Evolutionary conservation across 2,888 invertebrate genomes (phyloP), one percentile per base, ranked within the genome.

Genomic region (Gymnoscelis rufifasciata): DNA sequence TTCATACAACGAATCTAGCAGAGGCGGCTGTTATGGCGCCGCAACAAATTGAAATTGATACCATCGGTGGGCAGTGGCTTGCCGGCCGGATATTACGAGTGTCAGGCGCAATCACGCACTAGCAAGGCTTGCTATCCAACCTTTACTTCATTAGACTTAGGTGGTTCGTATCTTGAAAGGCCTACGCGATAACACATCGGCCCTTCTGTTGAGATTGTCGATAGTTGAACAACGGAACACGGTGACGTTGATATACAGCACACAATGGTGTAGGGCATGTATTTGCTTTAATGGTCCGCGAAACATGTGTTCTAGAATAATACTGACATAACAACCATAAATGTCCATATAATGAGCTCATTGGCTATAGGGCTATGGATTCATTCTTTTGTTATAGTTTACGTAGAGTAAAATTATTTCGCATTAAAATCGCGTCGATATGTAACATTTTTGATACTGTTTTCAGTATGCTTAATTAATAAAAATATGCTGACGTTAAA

Each of bases 11-110:
- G 78, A 82, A 78, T 79, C 77, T 73, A 71, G 78, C 61, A 72
- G 78, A 78, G 73, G 75, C 78, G 76, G 77, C 78, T 69, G 80
- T 78, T 81, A 80, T 78, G 71, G 74, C 70, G 70, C 78, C 83
- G 78, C 79, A 83, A 83, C 86, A 87, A 87, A 86, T 88, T 86
- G 87, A 86, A 88, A 84, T 83, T 86, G 87, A 88, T 87, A 87
- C 80, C 78, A 84, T 86, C 83, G 78, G 77, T 80, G 78, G 83
- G 76, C 78, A 79, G 74, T 63, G 65, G 66, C 66, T n/a, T 70
- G 63, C 65, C 66, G 66, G 64, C 82, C 86, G 88, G 88, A 88
- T 86, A 88, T 88, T 88, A 84, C 80, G 75, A 76, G 77, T 84
- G 86, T 86, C 86, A 80, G 71, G 76, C 80, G 73, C 78, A 82